These are phyloP conservation scores for Hydraecia micacea DNA, from an alignment of 2,888 invertebrate genomes.

Conservation along the genomic window DNA sequence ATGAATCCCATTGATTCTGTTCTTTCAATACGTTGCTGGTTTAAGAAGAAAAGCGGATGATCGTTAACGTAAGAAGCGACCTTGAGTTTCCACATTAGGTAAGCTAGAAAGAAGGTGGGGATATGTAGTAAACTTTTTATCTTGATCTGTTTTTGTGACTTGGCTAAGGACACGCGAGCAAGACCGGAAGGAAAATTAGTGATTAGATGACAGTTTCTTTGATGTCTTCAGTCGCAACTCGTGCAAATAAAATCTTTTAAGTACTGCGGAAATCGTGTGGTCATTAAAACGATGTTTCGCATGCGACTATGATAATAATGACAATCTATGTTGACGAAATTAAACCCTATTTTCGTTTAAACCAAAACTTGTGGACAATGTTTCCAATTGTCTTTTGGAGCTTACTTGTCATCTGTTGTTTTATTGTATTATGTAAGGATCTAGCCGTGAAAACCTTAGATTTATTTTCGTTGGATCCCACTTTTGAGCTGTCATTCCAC, in stretches of 20 bases:
- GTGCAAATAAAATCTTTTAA: not conserved
- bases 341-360: too few species aligned
- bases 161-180: not conserved
- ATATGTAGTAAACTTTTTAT: conserved; percentile 16
- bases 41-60: conserved; percentile 11
- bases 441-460: too few species aligned
- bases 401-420: not conserved
- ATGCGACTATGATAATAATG: not conserved
- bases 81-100: conserved; percentile 16
- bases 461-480: too few species aligned
- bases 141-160: conserved; percentile 39
- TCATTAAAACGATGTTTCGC: not conserved
- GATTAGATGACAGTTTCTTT: not conserved
- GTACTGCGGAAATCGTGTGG: not conserved
- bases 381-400: too few species aligned
- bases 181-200: not conserved
- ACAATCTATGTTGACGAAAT: not conserved
- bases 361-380: not conserved
- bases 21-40: not conserved
- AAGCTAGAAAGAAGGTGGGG: not conserved
- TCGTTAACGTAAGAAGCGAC: conserved; percentile 6
- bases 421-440: too few species aligned
- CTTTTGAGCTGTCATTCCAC: too few species aligned
- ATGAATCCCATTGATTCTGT: conserved; percentile 31
- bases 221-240: not conserved